Evolutionary conservation across 2,113 vertebrate species (phyloP).

Genomic region (Oryzias celebensis): DNA sequence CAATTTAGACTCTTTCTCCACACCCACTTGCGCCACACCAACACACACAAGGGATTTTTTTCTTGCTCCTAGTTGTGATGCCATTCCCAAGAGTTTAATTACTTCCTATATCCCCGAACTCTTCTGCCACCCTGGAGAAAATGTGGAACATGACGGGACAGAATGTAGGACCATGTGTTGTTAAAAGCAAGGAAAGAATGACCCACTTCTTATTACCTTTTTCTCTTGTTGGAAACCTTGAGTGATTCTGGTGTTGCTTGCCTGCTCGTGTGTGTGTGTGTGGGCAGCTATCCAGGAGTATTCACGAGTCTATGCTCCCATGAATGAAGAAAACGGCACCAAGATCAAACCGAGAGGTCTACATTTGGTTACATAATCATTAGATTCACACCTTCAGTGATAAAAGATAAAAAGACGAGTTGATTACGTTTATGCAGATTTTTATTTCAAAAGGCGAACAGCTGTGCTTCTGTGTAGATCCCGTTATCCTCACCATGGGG

Average conservation of each 20-base stretch:
- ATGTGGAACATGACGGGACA: slow-evolving; percentile 3
- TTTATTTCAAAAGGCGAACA: slow-evolving; percentile 71
- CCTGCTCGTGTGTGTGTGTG: not conserved
- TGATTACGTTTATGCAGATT: slow-evolving; percentile 57
- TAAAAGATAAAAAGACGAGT: slow-evolving; percentile 58
- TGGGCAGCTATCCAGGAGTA: slow-evolving; percentile 20
- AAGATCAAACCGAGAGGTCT: slow-evolving; percentile 52
- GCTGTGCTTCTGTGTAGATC: slow-evolving; percentile 55
- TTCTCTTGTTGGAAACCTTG: slow-evolving; percentile 16
- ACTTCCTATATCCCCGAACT: slow-evolving; percentile 14
- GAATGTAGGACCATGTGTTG: not conserved
- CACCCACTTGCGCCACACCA: not conserved
- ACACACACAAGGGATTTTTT: slow-evolving; percentile 11
- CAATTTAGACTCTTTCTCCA: slow-evolving; percentile 12
- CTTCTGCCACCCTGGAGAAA: slow-evolving; percentile 8
- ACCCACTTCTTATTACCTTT: slow-evolving; percentile 14
- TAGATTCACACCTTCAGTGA: slow-evolving; percentile 49
- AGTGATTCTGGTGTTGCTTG: slow-evolving; percentile 24
- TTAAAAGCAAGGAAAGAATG: slow-evolving; percentile 14
- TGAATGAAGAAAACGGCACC: slow-evolving; percentile 34
- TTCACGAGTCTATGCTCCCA: slow-evolving; percentile 42
- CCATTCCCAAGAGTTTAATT: slow-evolving; percentile 57
- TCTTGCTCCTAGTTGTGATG: slow-evolving; percentile 15
- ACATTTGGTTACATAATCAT: slow-evolving; percentile 32
- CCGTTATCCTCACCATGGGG: slow-evolving; percentile 64